Conservation (phyloP, 2,888 invertebrate genomes). For the Pocota personata region DNA sequence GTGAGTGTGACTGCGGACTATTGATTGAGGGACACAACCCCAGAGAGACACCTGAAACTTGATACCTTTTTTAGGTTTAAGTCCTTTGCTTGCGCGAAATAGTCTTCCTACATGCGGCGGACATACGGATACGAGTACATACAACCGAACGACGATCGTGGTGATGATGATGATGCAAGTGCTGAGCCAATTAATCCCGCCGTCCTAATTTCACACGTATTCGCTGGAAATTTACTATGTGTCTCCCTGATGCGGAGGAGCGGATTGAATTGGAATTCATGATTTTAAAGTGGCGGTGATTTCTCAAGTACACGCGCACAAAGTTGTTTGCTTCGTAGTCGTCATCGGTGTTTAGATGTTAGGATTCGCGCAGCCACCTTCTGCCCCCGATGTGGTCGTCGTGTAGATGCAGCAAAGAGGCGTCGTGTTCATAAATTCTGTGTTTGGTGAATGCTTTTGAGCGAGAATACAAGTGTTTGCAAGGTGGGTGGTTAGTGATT, state of each 20-base stretch:
- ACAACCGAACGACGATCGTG: slow-evolving; percentile 17
- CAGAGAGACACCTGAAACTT: slow-evolving; percentile 68
- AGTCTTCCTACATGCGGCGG: slow-evolving; percentile 45
- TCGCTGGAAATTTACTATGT: slow-evolving; percentile 62
- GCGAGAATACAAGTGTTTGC: slow-evolving; percentile 57
- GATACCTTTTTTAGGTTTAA: slow-evolving; percentile 52
- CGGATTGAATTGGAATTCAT: slow-evolving; percentile 69
- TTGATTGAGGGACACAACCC: slow-evolving; percentile 59
- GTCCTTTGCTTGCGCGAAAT: slow-evolving; percentile 32
- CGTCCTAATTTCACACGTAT: slow-evolving; percentile 72
- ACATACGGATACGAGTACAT: too few species aligned
- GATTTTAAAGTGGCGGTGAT: slow-evolving; percentile 69
- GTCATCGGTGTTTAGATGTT: slow-evolving; percentile 50
- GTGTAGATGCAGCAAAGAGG: slow-evolving; percentile 20
- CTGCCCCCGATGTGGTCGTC: slow-evolving; percentile 15
- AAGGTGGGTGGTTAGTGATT: slow-evolving; percentile 71
- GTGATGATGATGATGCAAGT: slow-evolving; percentile 69
- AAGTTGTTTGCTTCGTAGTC: slow-evolving; percentile 14
- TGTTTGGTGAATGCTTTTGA: slow-evolving; percentile 31
- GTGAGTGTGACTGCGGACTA: slow-evolving; percentile 28
- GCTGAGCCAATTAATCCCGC: slow-evolving; percentile 72
- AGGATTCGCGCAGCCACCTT: slow-evolving; percentile 6
- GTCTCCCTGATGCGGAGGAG: slow-evolving; percentile 49
- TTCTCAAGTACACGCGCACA: slow-evolving; percentile 46
- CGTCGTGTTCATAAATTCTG: slow-evolving; percentile 62